These are phyloP conservation scores for Cynaeus angustus DNA, from an alignment of 2,888 invertebrate genomes.

Conservation along the genomic window DNA sequence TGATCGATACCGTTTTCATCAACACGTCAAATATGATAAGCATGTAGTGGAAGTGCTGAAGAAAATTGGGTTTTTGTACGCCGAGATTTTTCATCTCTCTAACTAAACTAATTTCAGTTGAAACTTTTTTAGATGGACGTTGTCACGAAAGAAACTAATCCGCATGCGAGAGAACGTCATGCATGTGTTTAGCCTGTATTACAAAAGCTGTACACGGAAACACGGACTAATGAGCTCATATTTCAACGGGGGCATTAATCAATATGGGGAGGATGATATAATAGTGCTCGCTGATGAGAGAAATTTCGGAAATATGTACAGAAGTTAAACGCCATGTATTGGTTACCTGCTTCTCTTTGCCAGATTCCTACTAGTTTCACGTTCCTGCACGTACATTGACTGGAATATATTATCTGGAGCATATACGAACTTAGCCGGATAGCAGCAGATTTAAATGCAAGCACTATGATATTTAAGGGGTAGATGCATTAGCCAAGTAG, in stretches of 20 bases:
- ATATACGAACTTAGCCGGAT: background rate
- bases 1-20: slow-evolving; percentile 52
- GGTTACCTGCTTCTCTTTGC: background rate
- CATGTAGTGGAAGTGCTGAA: slow-evolving; percentile 42
- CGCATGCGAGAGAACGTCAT: background rate
- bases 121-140: slow-evolving; percentile 7
- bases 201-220: slow-evolving; percentile 16
- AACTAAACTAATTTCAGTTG: slow-evolving; percentile 9
- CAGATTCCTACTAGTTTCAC: background rate
- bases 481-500: slow-evolving; percentile 1
- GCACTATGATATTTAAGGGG: background rate
- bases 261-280: background rate
- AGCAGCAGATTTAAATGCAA: slow-evolving; percentile 6
- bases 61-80: slow-evolving; percentile 35
- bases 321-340: background rate
- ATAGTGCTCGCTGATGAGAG: background rate
- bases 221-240: slow-evolving; percentile 21
- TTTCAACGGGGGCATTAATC: background rate
- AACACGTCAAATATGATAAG: slow-evolving; percentile 53
- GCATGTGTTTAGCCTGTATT: slow-evolving; percentile 15
- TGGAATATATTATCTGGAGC: background rate
- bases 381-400: slow-evolving; percentile 7
- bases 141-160: slow-evolving; percentile 4
- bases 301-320: background rate
- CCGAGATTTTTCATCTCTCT: slow-evolving; percentile 14